Base-by-base conservation (phyloP, 1,140 invertebrate genomes). In the Reticulitermes speratus region DNA sequence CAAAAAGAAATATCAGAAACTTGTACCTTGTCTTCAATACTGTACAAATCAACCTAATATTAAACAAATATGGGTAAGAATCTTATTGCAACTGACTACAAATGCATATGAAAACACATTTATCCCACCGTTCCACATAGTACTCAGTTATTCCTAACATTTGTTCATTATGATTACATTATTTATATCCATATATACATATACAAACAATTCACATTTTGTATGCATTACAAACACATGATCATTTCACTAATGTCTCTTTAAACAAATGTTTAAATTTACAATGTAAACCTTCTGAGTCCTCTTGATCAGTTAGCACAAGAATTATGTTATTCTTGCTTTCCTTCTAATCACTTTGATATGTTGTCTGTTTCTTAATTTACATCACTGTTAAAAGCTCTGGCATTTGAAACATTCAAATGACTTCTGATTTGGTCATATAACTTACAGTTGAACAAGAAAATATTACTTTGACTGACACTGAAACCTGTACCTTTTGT, bases 131-230 rank as follows among this genome's bases (percentile, higher is more conserved):
- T 21, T 55, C 52, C 52, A 19, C 19, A 21, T 5, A 55, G 14
- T 16, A 55, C 52, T 55, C 52, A 55, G 52, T 75, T 75, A 11
- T 6, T 75, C 25, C 65, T 75, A 75, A 30, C 65, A 75, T 30
- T 75, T 75, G 65, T 75, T 75, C 65, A 75, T 75, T 75, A 75
- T 75, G n/a, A 75, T 75, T 75, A 75, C 65, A 75, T 75, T 75
- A 75, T 75, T 75, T 75, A 30, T 75, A 30, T 75, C 65, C 65
- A 75, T 30, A 75, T n/a, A n/a, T 30, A 75, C n/a, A 30, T 75
- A 75, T 75, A 30, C 65, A 75, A n/a, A 75, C 16, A 30, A 30
- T 25, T 75, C n/a, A 30, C n/a, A 75, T 75, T 19, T 75, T 30
- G 25, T 75, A 75, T 30, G n/a, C 9, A 30, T 14, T 25, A 75